phyloP scores from a whole-genome alignment of 1,140 invertebrate species.

The Lutraria rhynchaena region DNA sequence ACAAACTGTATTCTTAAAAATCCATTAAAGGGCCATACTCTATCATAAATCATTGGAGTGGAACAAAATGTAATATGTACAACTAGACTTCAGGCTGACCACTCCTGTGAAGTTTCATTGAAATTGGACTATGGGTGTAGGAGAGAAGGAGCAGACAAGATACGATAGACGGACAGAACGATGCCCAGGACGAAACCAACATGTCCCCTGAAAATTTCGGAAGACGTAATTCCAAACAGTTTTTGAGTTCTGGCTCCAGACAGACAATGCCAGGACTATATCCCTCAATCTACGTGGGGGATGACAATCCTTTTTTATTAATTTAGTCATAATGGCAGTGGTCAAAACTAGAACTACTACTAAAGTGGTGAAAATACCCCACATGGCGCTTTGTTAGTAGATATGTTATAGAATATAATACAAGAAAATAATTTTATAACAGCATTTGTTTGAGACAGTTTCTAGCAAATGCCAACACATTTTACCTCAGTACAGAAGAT shows the following conservation, averaged over 20 bases:
- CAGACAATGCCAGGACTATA: background rate
- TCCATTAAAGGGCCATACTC: constrained; percentile 2
- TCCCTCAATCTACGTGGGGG: background rate
- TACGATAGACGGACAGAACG: background rate
- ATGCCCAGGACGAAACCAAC: background rate
- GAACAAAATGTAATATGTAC: background rate
- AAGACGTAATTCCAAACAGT: background rate
- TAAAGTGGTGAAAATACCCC: too few species aligned
- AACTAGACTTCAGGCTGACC: too few species aligned
- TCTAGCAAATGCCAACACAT: too few species aligned
- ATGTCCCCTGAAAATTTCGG: background rate
- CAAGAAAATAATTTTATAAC: too few species aligned
- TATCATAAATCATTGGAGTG: background rate
- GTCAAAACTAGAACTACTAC: too few species aligned
- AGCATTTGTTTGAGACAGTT: too few species aligned
- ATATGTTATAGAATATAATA: too few species aligned
- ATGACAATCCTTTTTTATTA: background rate
- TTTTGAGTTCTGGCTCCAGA: background rate
- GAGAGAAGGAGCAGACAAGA: background rate
- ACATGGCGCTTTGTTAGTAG: too few species aligned
- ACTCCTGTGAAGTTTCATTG: too few species aligned
- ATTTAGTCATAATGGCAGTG: too few species aligned
- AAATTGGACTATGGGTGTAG: background rate
- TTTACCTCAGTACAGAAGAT: too few species aligned
- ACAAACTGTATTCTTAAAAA: background rate